Conservation (phyloP, 2,113 vertebrate genomes). For the Rafetus swinhoei region DNA sequence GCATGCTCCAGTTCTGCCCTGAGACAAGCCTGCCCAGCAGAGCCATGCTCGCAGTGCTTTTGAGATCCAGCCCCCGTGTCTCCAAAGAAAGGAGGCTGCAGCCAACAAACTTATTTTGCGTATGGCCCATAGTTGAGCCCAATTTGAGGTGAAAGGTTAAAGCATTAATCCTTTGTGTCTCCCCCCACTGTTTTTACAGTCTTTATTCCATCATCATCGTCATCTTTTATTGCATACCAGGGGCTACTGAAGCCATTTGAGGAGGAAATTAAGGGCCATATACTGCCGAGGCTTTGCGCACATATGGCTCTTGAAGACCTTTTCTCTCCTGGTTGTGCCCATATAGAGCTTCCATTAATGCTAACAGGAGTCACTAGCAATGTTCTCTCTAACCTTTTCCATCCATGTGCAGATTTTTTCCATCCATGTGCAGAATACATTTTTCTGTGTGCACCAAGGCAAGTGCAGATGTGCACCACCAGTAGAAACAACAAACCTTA, state of each 20-base stretch:
- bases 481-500: no score
- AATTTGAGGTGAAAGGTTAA: neutral
- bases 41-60: neutral
- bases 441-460: no score
- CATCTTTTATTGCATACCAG: conserved; percentile 65
- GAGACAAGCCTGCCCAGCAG: neutral
- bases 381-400: no score
- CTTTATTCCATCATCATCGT: conserved; percentile 23
- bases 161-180: neutral
- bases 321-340: conserved; percentile 6
- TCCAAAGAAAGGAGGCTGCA: neutral
- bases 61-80: fast-evolving
- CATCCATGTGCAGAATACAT: no score
- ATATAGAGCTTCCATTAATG: neutral
- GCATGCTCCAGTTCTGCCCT: fast-evolving
- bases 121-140: conserved; percentile 21
- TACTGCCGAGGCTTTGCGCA: conserved; percentile 50
- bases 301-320: conserved; percentile 42
- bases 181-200: conserved; percentile 70
- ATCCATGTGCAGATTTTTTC: no score
- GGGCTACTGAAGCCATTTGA: conserved; percentile 52
- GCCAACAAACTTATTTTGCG: neutral
- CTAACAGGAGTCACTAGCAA: neutral
- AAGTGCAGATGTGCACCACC: no score
- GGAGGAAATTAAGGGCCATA: conserved; percentile 70